These are phyloP conservation scores for Myrmecophaga tridactyla DNA, from an alignment of 2,113 vertebrate genomes.

Conservation along the genomic window DNA sequence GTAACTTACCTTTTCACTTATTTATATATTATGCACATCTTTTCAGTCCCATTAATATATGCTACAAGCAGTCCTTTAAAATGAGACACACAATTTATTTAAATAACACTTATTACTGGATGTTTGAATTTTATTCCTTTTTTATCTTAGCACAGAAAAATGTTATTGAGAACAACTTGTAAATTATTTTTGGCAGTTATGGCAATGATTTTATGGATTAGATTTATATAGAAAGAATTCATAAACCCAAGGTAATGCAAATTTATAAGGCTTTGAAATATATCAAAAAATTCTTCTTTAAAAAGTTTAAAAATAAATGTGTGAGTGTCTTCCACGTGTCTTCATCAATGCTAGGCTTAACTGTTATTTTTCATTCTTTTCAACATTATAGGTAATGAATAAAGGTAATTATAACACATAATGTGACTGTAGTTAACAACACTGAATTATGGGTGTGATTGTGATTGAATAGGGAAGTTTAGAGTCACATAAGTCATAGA, in stretches of 20 bases:
- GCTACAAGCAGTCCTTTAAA: not conserved
- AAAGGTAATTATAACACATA: no score
- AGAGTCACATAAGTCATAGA: no score
- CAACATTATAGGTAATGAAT: not conserved
- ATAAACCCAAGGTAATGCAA: not conserved
- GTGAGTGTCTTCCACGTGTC: not conserved
- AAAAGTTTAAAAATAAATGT: not conserved
- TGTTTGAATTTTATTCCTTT: no score
- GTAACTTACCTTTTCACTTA: not conserved
- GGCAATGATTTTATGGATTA: not conserved
- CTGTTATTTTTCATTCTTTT: not conserved
- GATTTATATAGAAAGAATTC: not conserved
- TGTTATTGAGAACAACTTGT: no score
- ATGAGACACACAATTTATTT: not conserved
- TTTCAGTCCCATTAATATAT: not conserved
- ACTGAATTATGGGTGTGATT: no score
- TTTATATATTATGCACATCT: not conserved
- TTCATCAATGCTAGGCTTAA: not conserved
- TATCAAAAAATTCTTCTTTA: not conserved
- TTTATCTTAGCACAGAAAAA: no score
- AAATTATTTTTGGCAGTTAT: no score
- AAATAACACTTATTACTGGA: not conserved
- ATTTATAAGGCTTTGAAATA: not conserved
- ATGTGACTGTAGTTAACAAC: no score
- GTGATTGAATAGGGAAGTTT: no score